Evolutionary conservation across 2,113 vertebrate species (phyloP).

Genomic region (Epinephelus cyanopodus): DNA sequence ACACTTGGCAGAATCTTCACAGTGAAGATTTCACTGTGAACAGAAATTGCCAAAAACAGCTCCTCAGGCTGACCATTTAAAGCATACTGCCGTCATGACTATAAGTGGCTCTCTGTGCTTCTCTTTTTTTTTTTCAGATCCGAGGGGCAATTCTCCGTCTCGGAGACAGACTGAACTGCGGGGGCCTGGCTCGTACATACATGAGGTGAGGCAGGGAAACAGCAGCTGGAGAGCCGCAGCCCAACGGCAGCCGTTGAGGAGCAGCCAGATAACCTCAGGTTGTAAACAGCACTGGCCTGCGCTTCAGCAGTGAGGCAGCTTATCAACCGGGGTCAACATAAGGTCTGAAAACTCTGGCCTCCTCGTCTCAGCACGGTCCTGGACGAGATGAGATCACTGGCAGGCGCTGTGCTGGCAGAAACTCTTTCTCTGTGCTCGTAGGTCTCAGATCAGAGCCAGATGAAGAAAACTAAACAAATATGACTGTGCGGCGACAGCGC

Average conservation of each 20-base stretch:
- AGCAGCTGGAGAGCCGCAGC: conserved; percentile 52
- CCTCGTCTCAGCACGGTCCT: conserved; percentile 6
- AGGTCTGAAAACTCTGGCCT: conserved; percentile 28
- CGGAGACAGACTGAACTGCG: not conserved
- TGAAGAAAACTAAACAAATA: conserved; percentile 31
- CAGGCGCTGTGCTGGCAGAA: conserved; percentile 5
- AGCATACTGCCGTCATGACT: conserved; percentile 30
- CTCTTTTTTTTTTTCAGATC: not conserved
- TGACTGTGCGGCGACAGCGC: not conserved
- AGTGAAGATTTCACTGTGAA: conserved; percentile 55
- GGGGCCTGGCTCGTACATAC: not conserved
- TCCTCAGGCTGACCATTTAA: conserved; percentile 44
- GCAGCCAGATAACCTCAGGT: conserved; percentile 68
- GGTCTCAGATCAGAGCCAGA: conserved; percentile 37
- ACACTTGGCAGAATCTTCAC: conserved; percentile 65
- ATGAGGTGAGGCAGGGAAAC: conserved; percentile 11
- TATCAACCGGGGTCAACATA: conserved; percentile 60
- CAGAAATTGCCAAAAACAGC: conserved; percentile 55
- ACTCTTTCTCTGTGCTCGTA: not conserved
- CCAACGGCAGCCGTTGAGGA: conserved; percentile 43
- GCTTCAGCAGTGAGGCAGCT: conserved; percentile 20
- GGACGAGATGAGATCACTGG: conserved; percentile 31
- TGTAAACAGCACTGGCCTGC: conserved; percentile 56
- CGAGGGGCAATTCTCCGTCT: conserved; percentile 6
- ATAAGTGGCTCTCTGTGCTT: conserved; percentile 19